Evolutionary conservation across 2,113 vertebrate genomes (phyloP).

Genomic region (Coregonus clupeaformis): DNA sequence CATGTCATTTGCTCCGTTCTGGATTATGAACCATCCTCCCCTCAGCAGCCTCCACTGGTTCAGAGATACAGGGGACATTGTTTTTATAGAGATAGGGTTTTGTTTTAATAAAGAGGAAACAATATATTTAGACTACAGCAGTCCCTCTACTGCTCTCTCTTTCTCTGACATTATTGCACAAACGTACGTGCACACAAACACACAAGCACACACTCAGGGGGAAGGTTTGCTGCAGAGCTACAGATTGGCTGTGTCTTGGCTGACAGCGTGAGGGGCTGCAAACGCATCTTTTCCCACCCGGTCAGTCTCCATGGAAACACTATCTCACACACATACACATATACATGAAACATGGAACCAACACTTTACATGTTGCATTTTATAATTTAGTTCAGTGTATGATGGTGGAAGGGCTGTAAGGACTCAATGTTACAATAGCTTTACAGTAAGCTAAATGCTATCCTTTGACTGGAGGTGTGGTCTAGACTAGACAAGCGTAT

Average conservation of each 20-base stretch:
- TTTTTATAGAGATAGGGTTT: not conserved
- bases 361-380: too few species aligned
- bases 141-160: conserved; percentile 3
- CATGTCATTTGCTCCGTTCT: too few species aligned
- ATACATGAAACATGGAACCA: conserved; percentile 5
- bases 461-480: conserved; percentile 42
- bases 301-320: conserved; percentile 77
- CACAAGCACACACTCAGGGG: not conserved
- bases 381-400: not conserved
- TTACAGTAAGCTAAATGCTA: conserved; percentile 40
- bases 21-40: too few species aligned
- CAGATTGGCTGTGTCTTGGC: conserved; percentile 37
- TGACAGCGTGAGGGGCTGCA: conserved; percentile 58
- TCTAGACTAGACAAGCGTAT: conserved; percentile 41
- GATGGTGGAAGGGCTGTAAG: conserved; percentile 21
- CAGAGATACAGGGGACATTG: not conserved
- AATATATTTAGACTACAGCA: not conserved
- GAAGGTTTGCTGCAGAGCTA: not conserved
- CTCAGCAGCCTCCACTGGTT: too few species aligned
- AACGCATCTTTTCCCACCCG: conserved; percentile 56
- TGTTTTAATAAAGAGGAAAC: conserved; percentile 2
- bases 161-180: conserved; percentile 29
- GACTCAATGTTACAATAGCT: conserved; percentile 8
- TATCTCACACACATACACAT: conserved; percentile 48
- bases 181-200: conserved; percentile 18